Evolutionary conservation across 2,888 invertebrate species (phyloP).

Genomic region (Leptothorax acervorum): DNA sequence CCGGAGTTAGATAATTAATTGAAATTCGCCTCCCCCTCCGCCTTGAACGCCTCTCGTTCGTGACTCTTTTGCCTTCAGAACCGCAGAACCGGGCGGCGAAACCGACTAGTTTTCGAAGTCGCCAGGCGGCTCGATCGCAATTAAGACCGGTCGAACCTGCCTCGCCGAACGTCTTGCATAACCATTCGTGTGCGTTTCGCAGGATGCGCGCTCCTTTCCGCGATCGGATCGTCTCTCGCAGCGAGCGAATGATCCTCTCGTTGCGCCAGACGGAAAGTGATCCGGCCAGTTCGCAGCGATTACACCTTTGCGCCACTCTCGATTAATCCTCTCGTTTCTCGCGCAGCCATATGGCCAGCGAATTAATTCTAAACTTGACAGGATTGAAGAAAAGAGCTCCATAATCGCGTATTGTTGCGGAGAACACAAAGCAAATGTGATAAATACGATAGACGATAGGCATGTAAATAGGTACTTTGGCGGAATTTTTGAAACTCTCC

Average conservation of each 20-base stretch:
- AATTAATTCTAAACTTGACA: slow-evolving; percentile 8
- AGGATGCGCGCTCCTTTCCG: slow-evolving; percentile 71
- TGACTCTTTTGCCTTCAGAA: slow-evolving; percentile 1
- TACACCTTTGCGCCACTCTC: slow-evolving; percentile 33
- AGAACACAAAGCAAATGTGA: neutral
- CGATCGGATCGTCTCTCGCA: slow-evolving; percentile 48
- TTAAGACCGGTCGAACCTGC: slow-evolving; percentile 80
- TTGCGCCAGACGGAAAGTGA: slow-evolving; percentile 55
- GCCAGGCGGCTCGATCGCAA: slow-evolving; percentile 69
- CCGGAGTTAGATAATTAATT: slow-evolving; percentile 31
- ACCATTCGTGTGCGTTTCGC: slow-evolving; percentile 61
- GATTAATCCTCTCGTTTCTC: slow-evolving; percentile 27
- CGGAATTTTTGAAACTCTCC: neutral
- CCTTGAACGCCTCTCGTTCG: neutral
- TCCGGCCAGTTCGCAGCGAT: slow-evolving; percentile 38
- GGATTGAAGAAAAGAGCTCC: neutral
- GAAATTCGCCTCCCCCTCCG: neutral
- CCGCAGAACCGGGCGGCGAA: slow-evolving; percentile 17
- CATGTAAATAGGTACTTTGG: neutral
- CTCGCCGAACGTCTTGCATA: slow-evolving; percentile 76
- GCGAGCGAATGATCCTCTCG: slow-evolving; percentile 23
- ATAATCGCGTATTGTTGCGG: neutral
- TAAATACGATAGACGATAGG: no score
- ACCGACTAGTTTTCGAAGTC: slow-evolving; percentile 71
- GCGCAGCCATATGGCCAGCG: slow-evolving; percentile 24